Percentiles rank a stretch among this genome's conserved stretches.
These are phyloP conservation scores for Propsilocerus akamusi DNA, from an alignment of 1,140 invertebrate species.

Conservation along the genomic window DNA sequence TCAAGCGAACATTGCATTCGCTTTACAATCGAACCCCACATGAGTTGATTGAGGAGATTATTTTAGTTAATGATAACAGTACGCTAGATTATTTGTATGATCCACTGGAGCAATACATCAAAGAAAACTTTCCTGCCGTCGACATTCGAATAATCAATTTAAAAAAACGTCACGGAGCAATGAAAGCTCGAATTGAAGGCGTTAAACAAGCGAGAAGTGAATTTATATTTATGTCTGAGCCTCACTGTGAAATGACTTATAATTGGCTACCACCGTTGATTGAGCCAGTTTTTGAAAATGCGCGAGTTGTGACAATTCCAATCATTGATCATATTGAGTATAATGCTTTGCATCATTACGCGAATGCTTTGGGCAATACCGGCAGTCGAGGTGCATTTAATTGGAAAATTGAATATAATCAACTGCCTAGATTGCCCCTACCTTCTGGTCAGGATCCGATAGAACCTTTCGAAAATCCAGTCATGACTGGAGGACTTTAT, in stretches of 20 bases:
- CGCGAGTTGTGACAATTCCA: conserved; percentile 60
- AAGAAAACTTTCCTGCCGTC: conserved; percentile 41
- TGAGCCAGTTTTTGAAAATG: conserved; percentile 51
- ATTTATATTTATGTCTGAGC: conserved; percentile 82
- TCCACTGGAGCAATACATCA: conserved; percentile 56
- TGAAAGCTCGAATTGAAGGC: conserved; percentile 70
- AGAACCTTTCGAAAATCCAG: conserved; percentile 63
- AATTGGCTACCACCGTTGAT: conserved; percentile 64
- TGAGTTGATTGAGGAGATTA: conserved; percentile 69
- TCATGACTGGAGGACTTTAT: conserved; percentile 90
- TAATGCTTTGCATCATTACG: conserved; percentile 54
- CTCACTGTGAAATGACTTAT: conserved; percentile 75
- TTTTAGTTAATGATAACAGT: conserved; percentile 87
- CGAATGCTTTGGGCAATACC: conserved; percentile 64
- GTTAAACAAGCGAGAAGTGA: conserved; percentile 63
- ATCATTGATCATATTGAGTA: conserved; percentile 70
- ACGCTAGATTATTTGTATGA: conserved; percentile 46
- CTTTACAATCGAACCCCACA: conserved; percentile 67
- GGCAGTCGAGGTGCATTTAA: conserved; percentile 67
- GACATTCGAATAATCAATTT: conserved; percentile 59
- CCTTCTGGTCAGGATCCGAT: too few species aligned
- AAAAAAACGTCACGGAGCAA: conserved; percentile 58
- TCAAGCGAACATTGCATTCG: conserved; percentile 69
- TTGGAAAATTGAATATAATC: conserved; percentile 72
- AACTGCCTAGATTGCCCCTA: conserved; percentile 50